Conservation (phyloP, 2,888 invertebrate species). For the Orthonychiurus folsomi region DNA sequence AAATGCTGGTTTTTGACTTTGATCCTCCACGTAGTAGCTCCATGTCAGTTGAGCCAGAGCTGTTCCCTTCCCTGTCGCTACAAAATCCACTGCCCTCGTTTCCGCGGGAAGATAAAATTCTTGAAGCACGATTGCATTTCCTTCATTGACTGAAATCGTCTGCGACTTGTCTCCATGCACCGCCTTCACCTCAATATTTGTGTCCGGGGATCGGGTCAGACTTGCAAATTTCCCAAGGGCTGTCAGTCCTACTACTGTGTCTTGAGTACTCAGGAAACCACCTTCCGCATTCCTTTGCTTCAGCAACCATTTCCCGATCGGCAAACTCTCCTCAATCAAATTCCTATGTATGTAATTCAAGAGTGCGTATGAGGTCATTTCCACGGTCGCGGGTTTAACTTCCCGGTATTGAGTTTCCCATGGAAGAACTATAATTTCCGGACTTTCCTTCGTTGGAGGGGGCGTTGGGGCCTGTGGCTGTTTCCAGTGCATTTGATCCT, state of each 20-base stretch:
- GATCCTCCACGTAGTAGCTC: slow-evolving; percentile 26
- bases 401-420: background rate
- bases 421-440: background rate
- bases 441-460: background rate
- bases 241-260: slow-evolving; percentile 24
- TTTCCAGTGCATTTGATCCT: background rate
- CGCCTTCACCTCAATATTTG: background rate
- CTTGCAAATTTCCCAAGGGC: slow-evolving; percentile 17
- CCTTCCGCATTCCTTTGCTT: slow-evolving; percentile 60
- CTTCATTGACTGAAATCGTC: slow-evolving; percentile 9
- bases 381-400: slow-evolving; percentile 46
- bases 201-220: background rate
- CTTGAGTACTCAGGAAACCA: slow-evolving; percentile 59
- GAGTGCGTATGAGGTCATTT: slow-evolving; percentile 80
- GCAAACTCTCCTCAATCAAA: slow-evolving; percentile 47
- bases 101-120: slow-evolving; percentile 18
- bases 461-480: background rate
- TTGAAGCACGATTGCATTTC: slow-evolving; percentile 22
- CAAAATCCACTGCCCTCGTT: background rate
- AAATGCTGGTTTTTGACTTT: slow-evolving; percentile 17
- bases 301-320: slow-evolving; percentile 63
- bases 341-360: slow-evolving; percentile 54
- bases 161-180: background rate
- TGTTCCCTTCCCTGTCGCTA: slow-evolving; percentile 18
- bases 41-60: slow-evolving; percentile 26